phyloP scores from a whole-genome alignment of 1,140 invertebrate genomes.

The Orussus abietinus region DNA sequence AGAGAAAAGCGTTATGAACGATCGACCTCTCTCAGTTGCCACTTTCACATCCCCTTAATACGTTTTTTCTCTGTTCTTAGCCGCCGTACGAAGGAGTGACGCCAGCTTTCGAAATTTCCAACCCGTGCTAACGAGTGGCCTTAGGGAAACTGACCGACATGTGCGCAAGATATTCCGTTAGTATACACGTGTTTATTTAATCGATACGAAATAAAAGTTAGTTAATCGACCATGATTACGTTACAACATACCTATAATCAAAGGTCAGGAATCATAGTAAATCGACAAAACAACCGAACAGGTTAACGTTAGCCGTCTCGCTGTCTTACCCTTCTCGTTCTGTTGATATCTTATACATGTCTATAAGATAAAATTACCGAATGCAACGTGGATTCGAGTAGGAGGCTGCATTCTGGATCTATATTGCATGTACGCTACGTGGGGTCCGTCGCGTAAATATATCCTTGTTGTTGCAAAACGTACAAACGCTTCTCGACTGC shows the following conservation, averaged over 20 bases:
- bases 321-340: conserved; percentile 8
- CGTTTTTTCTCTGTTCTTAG: too few species aligned
- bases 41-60: too few species aligned
- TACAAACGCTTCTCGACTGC: conserved; percentile 87
- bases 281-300: too few species aligned
- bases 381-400: conserved; percentile 25
- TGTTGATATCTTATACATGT: conserved; percentile 26
- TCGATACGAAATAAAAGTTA: conserved; percentile 47
- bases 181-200: conserved; percentile 45
- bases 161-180: too few species aligned
- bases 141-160: too few species aligned
- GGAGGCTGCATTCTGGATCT: conserved; percentile 24
- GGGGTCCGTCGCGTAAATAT: conserved; percentile 68
- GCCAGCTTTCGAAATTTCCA: too few species aligned
- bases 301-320: too few species aligned
- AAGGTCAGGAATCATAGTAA: conserved; percentile 20
- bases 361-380: conserved; percentile 31
- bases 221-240: conserved; percentile 37
- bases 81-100: too few species aligned
- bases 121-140: too few species aligned
- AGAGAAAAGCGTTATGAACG: too few species aligned
- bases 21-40: too few species aligned
- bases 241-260: conserved; percentile 31
- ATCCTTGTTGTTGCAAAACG: conserved; percentile 82
- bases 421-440: conserved; percentile 50